phyloP scores from a whole-genome alignment of 2,888 invertebrate genomes.

The Harpalus rubripes region DNA sequence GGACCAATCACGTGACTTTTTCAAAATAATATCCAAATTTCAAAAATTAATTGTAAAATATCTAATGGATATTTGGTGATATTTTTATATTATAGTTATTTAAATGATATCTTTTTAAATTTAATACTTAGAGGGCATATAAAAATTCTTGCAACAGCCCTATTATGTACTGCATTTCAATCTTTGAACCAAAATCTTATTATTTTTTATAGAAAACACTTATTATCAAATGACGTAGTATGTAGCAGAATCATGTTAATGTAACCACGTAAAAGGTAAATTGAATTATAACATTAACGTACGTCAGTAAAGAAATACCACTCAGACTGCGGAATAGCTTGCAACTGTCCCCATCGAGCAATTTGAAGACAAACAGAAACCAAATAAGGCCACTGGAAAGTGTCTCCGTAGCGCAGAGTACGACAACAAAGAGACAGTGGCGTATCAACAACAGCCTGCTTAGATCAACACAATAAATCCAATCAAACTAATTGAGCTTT shows the following conservation, averaged over 20 bases:
- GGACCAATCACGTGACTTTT: too few relatives aligned
- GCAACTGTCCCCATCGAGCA: constrained; percentile 13
- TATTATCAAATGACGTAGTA: background rate
- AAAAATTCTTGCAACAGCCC: too few relatives aligned
- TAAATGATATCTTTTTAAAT: too few relatives aligned
- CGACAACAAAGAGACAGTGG: background rate
- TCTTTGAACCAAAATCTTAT: background rate
- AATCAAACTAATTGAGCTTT: background rate
- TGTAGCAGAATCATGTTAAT: constrained; percentile 5
- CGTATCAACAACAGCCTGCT: background rate
- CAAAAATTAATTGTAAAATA: too few relatives aligned
- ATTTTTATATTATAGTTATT: too few relatives aligned
- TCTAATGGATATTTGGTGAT: too few relatives aligned
- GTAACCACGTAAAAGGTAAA: constrained; percentile 29
- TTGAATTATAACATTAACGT: constrained; percentile 29
- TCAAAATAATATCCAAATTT: too few relatives aligned
- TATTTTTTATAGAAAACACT: background rate
- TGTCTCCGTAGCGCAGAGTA: background rate
- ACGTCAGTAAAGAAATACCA: constrained; percentile 29
- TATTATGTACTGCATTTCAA: too few relatives aligned
- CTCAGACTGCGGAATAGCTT: constrained; percentile 18
- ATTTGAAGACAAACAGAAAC: constrained; percentile 36
- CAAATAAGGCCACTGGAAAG: constrained; percentile 45
- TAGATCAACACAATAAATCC: background rate
- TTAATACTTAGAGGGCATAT: too few relatives aligned